Evolutionary conservation across 2,797 vertebrate species (phyloP), one percentile per base, ranked within the genome.

Genomic region (Microchirus variegatus): DNA sequence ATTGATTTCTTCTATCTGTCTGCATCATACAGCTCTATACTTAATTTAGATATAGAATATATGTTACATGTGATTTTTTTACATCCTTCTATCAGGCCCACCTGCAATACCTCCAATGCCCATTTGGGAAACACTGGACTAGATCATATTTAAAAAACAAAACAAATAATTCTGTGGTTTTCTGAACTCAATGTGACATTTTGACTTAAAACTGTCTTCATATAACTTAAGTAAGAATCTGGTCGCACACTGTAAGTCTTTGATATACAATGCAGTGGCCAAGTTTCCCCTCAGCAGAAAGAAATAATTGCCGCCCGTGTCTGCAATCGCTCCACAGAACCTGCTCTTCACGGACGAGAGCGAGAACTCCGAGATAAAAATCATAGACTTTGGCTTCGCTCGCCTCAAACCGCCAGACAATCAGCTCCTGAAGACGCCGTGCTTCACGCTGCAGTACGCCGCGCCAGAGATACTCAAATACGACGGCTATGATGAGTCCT

Each of bases 341-440:
- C 93, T 99, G 81, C 88, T 99, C 79, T 99, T 98, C 90, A 98
- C 96, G 19, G 96, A 97, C 57, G 97, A 99, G 89, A 95, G 90
- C 41, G 96, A 99, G 91, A 96, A 94, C 90, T 96, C 95, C 0
- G 98, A 99, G 93, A 98, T 99, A 81, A 99, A 99, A 94, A 94
- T 99, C 80, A 99, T 99, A 87, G 98, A 99, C 91, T 99, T 97
- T 75, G 98, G 98, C 49, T 99, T 99, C 75, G 97, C 98, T n/a
- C 94, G 96, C 63, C 94, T 99, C 82, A 99, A 99, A 88, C 98
- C 98, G 0, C 96, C 96, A 4, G 98, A 99, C 86, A 98, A 99
- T 87, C 98, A 99, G 83, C 97, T 97, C 18, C 93, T 99, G 78
- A 99, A 98, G 91, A 99, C 98, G 0, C 98, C 98, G 0, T 99